Evolutionary conservation across 2,113 vertebrate species (phyloP).

Genomic region (Chaenocephalus aceratus): DNA sequence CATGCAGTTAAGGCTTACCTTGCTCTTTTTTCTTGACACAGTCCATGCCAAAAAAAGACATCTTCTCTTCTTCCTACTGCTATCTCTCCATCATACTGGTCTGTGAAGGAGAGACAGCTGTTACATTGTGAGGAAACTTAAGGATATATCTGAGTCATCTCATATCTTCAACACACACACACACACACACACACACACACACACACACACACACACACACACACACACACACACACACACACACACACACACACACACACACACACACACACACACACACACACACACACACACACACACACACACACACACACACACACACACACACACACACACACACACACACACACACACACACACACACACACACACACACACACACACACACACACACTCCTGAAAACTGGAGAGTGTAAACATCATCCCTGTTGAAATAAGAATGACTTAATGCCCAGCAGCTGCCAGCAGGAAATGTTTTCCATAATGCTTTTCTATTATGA

Average conservation of each 20-base stretch:
- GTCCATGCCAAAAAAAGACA: slow-evolving; percentile 87
- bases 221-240: too few relatives aligned
- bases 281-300: too few relatives aligned
- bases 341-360: not conserved
- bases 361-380: too few relatives aligned
- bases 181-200: not conserved
- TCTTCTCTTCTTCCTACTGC: slow-evolving; percentile 72
- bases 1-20: slow-evolving; percentile 70
- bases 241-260: not conserved
- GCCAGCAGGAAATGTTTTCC: slow-evolving; percentile 38
- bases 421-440: slow-evolving; percentile 15
- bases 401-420: not conserved
- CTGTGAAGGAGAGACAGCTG: slow-evolving; percentile 20
- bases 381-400: not conserved
- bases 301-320: not conserved
- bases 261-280: not conserved
- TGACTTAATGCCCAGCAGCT: slow-evolving; percentile 2
- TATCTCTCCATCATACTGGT: slow-evolving; percentile 80
- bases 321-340: too few relatives aligned
- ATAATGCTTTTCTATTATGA: slow-evolving; percentile 52
- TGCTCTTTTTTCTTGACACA: slow-evolving; percentile 84
- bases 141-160: not conserved
- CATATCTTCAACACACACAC: not conserved
- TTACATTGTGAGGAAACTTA: not conserved
- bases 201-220: not conserved